Evolutionary conservation across 2,797 vertebrate genomes (phyloP), one percentile per base, ranked within the genome.

Genomic region (Eulemur mongoz): DNA sequence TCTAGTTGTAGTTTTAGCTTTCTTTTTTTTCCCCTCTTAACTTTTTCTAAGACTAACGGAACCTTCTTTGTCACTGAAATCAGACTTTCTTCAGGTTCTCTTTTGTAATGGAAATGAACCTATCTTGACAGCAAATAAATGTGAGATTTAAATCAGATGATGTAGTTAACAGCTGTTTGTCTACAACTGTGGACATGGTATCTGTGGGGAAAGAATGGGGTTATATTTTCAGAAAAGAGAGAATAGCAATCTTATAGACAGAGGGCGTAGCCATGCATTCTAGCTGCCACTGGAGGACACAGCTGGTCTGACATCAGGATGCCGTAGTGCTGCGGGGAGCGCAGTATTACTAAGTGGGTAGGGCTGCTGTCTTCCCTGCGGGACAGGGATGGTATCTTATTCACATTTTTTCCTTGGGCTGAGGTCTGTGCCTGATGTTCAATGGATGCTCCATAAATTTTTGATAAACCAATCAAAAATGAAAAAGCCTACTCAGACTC

Each of bases 21-120:
- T 59, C 40, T 32, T 61, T 9, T 13, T 38, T n/a, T 23, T 15
- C 20, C 12, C 20, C 7, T 45, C 15, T 50, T 48, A 76, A 15
- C 25, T 61, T 94, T 95, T 93, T 63, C 30, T 45, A 79, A 96
- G 52, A 32, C 84, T 65, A 91, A 65, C 72, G 43, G 43, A 79
- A 88, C 48, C 25, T 90, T 88, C 43, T 63, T 45, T 89, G 7
- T 50, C 43, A 35, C 61, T 67, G 52, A 95, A 82, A 84, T 70
- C 25, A 75, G 27, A 73, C 22, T 90, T 89, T 61, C 72, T 75
- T 89, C 30, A 85, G 67, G n/a, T 75, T 93, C 67, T 40, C 27
- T 83, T 82, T 57, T 50, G 25, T 43, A 57, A 91, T 30, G 89
- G 48, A n/a, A 91, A 83, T 27, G 40, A 91, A 89, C 23, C 54